Percentiles rank a stretch among this genome's conserved stretches.
Evolutionary conservation across 2,888 invertebrate species (phyloP).

Genomic region (Pseudanteris insignis): DNA sequence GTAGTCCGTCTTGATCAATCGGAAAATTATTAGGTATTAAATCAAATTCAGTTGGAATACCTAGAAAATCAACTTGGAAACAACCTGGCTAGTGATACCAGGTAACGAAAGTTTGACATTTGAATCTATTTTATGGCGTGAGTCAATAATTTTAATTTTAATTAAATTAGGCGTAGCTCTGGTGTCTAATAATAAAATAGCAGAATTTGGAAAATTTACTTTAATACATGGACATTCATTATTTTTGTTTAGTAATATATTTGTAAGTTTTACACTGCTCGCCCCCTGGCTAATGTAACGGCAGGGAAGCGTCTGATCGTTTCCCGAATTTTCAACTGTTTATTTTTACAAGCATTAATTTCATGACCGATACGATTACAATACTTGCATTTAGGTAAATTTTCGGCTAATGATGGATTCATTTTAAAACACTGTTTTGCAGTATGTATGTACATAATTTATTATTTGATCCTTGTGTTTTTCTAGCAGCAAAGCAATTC

Average conservation of each 20-base stretch:
- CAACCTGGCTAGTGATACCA: constrained; percentile 5
- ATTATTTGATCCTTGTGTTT: background rate
- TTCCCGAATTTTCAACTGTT: background rate
- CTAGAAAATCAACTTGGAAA: constrained; percentile 2
- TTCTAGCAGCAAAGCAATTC: background rate
- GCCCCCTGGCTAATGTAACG: background rate
- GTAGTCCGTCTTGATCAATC: constrained; percentile 5
- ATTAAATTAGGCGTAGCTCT: constrained; percentile 16
- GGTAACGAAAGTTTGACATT: background rate
- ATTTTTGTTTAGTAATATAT: background rate
- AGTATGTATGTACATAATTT: constrained; percentile 15
- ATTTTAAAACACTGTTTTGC: constrained; percentile 14
- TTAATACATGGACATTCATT: background rate
- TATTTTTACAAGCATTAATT: background rate
- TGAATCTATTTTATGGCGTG: background rate
- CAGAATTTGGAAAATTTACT: background rate
- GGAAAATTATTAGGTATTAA: constrained; percentile 4
- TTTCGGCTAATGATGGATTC: constrained; percentile 8
- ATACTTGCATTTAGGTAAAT: constrained; percentile 4
- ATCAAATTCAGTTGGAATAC: constrained; percentile 3
- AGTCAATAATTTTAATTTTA: background rate
- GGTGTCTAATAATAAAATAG: constrained; percentile 8
- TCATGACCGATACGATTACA: constrained; percentile 1
- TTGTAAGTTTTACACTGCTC: background rate
- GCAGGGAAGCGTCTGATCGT: constrained; percentile 7